These are phyloP conservation scores for Euschistus heros DNA, from an alignment of 1,140 invertebrate genomes.

Conservation along the genomic window DNA sequence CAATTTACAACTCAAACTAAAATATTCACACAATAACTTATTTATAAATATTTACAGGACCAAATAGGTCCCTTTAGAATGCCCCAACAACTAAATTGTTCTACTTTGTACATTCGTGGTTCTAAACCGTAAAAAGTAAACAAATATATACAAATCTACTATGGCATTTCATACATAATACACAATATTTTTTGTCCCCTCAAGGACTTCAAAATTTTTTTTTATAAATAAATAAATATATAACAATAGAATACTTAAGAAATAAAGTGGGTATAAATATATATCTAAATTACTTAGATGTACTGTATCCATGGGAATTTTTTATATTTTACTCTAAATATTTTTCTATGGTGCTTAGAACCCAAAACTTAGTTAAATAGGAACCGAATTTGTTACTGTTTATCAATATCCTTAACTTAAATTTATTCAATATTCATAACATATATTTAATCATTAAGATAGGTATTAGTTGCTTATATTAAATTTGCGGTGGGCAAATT, in stretches of 20 bases:
- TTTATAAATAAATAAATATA: slow-evolving; percentile 12
- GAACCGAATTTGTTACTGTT: too few species aligned
- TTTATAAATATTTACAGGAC: slow-evolving; percentile 8
- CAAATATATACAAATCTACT: slow-evolving; percentile 4
- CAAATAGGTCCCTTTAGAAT: background rate
- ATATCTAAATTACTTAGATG: too few species aligned
- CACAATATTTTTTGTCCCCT: background rate
- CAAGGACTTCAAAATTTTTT: background rate
- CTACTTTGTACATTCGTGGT: slow-evolving; percentile 9
- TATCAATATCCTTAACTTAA: too few species aligned
- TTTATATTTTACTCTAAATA: too few species aligned
- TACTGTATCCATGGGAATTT: too few species aligned
- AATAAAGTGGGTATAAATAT: too few species aligned
- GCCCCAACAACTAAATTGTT: slow-evolving; percentile 8
- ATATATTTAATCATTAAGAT: too few species aligned
- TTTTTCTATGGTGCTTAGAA: too few species aligned
- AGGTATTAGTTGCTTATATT: too few species aligned
- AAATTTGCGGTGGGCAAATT: too few species aligned
- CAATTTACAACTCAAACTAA: slow-evolving; percentile 11
- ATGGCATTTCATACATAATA: slow-evolving; percentile 2
- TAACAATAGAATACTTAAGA: slow-evolving; percentile 1
- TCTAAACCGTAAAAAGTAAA: slow-evolving; percentile 10
- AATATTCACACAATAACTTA: slow-evolving; percentile 15
- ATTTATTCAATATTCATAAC: too few species aligned
- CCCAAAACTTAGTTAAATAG: too few species aligned